Percentiles rank a stretch among this genome's conserved stretches.
Evolutionary conservation across 2,888 invertebrate species (phyloP).

Genomic region (Drosophila paucipuncta): DNA sequence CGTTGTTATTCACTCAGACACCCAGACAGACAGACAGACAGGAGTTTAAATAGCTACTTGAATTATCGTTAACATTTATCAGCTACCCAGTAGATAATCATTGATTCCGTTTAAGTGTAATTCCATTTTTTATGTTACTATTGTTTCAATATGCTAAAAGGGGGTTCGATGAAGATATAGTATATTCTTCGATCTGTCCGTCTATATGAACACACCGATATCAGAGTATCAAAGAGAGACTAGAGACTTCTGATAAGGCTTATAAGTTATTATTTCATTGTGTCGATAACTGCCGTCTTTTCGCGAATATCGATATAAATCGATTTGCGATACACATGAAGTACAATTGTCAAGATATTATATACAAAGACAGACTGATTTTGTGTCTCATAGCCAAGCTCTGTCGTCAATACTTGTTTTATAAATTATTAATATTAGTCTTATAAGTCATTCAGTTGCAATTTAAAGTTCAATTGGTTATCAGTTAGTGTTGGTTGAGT

Average conservation of each 20-base stretch:
- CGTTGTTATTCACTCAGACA: background rate
- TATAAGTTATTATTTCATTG: background rate
- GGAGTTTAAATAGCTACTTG: slow-evolving; percentile 4
- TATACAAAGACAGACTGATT: background rate
- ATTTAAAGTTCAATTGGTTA: background rate
- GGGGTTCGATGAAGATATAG: background rate
- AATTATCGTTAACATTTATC: slow-evolving; percentile 2
- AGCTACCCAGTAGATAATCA: background rate
- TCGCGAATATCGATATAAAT: background rate
- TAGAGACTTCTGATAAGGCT: too few species aligned
- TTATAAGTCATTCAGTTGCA: background rate
- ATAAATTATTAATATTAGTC: background rate
- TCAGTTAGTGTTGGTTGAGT: background rate
- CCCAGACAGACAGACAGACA: background rate
- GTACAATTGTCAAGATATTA: background rate
- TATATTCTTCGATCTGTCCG: background rate
- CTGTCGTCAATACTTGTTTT: background rate
- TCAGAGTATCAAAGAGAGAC: too few species aligned
- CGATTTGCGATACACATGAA: background rate
- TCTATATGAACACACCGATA: background rate
- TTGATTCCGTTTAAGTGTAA: background rate
- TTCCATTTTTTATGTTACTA: background rate
- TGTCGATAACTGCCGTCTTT: background rate
- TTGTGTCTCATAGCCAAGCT: background rate
- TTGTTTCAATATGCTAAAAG: background rate